These are phyloP conservation scores for Conchocele bisecta DNA, from an alignment of 2,888 invertebrate species.

Conservation along the genomic window DNA sequence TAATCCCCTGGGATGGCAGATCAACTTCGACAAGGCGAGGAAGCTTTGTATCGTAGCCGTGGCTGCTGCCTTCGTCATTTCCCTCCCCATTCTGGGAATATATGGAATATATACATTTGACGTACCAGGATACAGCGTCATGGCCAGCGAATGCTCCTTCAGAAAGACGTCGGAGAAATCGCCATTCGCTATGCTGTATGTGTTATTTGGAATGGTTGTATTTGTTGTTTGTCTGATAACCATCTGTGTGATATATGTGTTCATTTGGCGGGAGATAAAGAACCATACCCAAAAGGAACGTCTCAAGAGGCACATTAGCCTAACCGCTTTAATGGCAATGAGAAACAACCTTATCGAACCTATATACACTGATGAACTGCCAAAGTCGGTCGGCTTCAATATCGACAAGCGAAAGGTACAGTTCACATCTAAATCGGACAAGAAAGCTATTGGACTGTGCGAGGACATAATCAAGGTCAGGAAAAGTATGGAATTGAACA, in stretches of 20 bases:
- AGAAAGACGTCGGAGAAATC: slow-evolving; percentile 5
- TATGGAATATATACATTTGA: slow-evolving; percentile 36
- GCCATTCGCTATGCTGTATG: slow-evolving; percentile 31
- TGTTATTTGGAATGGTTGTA: slow-evolving; percentile 44
- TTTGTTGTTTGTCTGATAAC: slow-evolving; percentile 32
- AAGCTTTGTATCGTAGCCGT: slow-evolving; percentile 39
- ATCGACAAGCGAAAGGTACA: no score
- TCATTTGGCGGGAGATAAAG: slow-evolving; percentile 47
- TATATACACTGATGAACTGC: no score
- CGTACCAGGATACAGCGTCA: slow-evolving; percentile 13
- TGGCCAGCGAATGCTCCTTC: slow-evolving; percentile 48
- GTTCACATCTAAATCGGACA: no score
- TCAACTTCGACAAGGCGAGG: slow-evolving; percentile 57
- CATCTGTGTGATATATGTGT: slow-evolving; percentile 51
- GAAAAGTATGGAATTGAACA: no score
- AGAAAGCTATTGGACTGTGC: no score
- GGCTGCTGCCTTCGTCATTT: slow-evolving; percentile 20
- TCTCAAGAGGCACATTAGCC: slow-evolving; percentile 37
- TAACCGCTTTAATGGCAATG: slow-evolving; percentile 48
- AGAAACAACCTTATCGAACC: no score
- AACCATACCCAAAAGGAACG: slow-evolving; percentile 39
- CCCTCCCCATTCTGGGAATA: slow-evolving; percentile 46
- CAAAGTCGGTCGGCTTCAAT: no score
- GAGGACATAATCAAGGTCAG: no score
- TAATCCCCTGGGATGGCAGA: slow-evolving; percentile 64